Percentiles rank a stretch among this genome's conserved stretches.
These are phyloP conservation scores for Zeugodacus cucurbitae DNA, from an alignment of 1,140 invertebrate genomes.

Conservation along the genomic window DNA sequence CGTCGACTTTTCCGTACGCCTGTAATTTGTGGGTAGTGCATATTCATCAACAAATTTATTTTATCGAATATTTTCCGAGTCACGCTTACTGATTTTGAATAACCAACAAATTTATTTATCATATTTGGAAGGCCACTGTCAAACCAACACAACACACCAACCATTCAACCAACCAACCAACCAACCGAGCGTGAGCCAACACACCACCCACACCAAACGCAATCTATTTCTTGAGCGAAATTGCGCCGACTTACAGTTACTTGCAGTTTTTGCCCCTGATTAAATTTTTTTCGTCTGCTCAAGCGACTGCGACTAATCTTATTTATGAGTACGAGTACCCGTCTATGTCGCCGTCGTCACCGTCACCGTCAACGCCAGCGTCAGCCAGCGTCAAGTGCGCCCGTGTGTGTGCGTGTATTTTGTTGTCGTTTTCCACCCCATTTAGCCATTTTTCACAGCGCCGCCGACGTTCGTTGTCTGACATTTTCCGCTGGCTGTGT, in stretches of 20 bases:
- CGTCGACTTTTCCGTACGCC: background rate
- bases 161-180: background rate
- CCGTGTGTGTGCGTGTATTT: constrained; percentile 3
- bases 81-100: constrained; percentile 38
- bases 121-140: constrained; percentile 21
- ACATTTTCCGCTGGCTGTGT: background rate
- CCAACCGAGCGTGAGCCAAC: background rate
- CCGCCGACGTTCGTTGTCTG: background rate
- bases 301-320: constrained; percentile 34
- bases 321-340: constrained; percentile 10
- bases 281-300: constrained; percentile 16
- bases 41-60: constrained; percentile 35
- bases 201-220: background rate
- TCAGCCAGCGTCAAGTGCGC: background rate
- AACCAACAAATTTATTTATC: constrained; percentile 38
- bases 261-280: constrained; percentile 30
- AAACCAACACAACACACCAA: background rate
- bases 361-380: background rate
- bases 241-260: constrained; percentile 5
- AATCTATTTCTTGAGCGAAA: background rate
- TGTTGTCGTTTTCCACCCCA: constrained; percentile 38
- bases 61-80: constrained; percentile 35
- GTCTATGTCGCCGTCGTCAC: background rate
- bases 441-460: constrained; percentile 25
- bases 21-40: constrained; percentile 25